A percentile compares a stretch with the other conserved stretches of the same genome.
Evolutionary conservation across 2,113 vertebrate genomes (phyloP).

Genomic region (Ranitomeya imitator): DNA sequence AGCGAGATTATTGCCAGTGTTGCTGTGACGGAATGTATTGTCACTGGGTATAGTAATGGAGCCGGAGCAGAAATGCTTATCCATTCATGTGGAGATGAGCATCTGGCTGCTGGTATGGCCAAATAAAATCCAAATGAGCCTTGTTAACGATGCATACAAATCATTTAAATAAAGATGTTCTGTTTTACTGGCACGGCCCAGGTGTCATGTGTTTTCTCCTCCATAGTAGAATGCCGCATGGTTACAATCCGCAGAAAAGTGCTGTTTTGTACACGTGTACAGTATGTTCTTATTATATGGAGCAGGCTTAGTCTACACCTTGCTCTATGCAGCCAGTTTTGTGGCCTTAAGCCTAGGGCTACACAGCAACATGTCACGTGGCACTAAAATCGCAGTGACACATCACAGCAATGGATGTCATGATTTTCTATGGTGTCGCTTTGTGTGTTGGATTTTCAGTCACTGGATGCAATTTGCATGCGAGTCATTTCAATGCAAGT

Average conservation of each 20-base stretch:
- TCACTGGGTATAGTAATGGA: constrained; percentile 38
- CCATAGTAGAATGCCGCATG: neutral
- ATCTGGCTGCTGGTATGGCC: constrained; percentile 45
- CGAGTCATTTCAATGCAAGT: too few species aligned
- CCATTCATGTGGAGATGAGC: constrained; percentile 54
- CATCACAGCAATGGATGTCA: too few species aligned
- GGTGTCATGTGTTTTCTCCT: neutral
- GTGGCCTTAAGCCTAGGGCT: neutral
- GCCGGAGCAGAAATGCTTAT: constrained; percentile 42
- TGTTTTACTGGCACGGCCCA: constrained; percentile 22
- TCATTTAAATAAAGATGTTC: constrained; percentile 51
- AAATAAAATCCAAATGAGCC: constrained; percentile 51
- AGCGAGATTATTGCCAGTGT: constrained; percentile 12
- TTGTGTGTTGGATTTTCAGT: too few species aligned
- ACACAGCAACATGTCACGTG: too few species aligned
- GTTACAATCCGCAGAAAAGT: neutral
- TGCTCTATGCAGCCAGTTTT: neutral
- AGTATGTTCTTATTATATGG: constrained; percentile 14
- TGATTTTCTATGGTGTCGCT: too few species aligned
- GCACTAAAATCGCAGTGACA: too few species aligned
- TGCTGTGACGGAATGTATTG: constrained; percentile 35
- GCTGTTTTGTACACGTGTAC: neutral
- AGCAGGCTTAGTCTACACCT: neutral
- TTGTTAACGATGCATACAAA: constrained; percentile 42
- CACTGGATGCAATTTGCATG: too few species aligned